Conservation (phyloP, 2,113 vertebrate species). For the Pterophyllum scalare region DNA sequence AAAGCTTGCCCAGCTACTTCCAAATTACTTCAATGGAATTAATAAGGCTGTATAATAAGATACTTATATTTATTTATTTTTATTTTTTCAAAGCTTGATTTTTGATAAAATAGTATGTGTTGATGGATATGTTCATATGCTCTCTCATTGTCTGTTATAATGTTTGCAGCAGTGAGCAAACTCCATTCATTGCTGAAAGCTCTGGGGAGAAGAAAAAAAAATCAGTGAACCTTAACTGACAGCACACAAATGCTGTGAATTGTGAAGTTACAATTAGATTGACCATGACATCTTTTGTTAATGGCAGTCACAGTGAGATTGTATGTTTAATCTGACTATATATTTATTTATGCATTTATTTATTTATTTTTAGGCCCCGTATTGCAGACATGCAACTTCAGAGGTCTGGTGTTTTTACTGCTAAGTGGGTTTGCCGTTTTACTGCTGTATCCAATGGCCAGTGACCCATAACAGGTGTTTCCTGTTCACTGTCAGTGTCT, state of each 20-base stretch:
- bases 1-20: neutral
- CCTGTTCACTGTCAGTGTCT: slow-evolving; percentile 14
- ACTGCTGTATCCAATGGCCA: neutral
- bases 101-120: too few relatives aligned
- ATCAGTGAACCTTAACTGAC: neutral
- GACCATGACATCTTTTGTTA: neutral
- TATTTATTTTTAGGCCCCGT: neutral
- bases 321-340: neutral
- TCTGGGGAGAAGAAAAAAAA: neutral
- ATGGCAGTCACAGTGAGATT: neutral
- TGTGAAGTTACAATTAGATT: fast-evolving
- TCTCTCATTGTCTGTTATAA: neutral
- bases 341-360: too few relatives aligned
- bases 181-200: neutral
- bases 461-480: slow-evolving; percentile 52
- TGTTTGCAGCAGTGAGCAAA: neutral
- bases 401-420: neutral
- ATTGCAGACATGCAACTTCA: neutral
- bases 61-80: neutral
- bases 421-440: neutral
- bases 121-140: fast-evolving
- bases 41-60: neutral
- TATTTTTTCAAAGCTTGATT: neutral
- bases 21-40: neutral
- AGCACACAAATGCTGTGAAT: neutral